Evolutionary conservation across 53 echinoderm and acorn worm species (phyloP).

Genomic region (Crossaster papposus): DNA sequence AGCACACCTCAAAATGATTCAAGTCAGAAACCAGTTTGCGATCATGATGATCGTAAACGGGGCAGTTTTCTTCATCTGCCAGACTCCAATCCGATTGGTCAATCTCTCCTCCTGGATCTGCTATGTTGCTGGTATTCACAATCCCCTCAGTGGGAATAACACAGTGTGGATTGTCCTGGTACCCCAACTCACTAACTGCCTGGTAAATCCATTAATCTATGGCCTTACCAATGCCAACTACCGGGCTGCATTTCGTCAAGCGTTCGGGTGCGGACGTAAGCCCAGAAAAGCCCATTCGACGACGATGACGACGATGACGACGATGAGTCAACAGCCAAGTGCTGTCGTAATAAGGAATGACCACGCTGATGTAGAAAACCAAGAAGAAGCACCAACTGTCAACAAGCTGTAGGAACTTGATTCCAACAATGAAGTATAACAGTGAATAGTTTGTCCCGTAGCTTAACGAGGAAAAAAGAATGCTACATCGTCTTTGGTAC

Average conservation of each 20-base stretch:
- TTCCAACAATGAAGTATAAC: neutral
- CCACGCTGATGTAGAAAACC: neutral
- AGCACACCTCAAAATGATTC: neutral
- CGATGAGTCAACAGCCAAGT: neutral
- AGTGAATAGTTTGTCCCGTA: too few species aligned
- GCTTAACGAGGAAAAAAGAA: too few species aligned
- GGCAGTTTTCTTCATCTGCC: slow-evolving; percentile 27
- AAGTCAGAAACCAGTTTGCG: slow-evolving; percentile 23
- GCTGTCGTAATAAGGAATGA: neutral
- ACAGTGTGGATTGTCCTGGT: slow-evolving; percentile 4
- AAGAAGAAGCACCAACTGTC: neutral
- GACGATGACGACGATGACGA: too few species aligned
- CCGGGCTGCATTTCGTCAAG: slow-evolving; percentile 31
- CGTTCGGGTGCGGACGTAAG: slow-evolving; percentile 10
- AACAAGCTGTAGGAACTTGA: neutral
- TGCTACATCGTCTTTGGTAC: too few species aligned
- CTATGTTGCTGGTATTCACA: neutral
- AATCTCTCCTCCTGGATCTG: neutral
- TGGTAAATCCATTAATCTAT: slow-evolving; percentile 41
- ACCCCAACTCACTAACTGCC: slow-evolving; percentile 3
- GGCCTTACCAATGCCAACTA: slow-evolving; percentile 29
- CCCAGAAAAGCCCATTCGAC: neutral
- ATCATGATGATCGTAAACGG: slow-evolving; percentile 42
- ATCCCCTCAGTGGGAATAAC: slow-evolving; percentile 3
- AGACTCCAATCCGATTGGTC: slow-evolving; percentile 3